Evolutionary conservation across 2,113 vertebrate species (phyloP).

Genomic region (Macheiramphus alcinus): DNA sequence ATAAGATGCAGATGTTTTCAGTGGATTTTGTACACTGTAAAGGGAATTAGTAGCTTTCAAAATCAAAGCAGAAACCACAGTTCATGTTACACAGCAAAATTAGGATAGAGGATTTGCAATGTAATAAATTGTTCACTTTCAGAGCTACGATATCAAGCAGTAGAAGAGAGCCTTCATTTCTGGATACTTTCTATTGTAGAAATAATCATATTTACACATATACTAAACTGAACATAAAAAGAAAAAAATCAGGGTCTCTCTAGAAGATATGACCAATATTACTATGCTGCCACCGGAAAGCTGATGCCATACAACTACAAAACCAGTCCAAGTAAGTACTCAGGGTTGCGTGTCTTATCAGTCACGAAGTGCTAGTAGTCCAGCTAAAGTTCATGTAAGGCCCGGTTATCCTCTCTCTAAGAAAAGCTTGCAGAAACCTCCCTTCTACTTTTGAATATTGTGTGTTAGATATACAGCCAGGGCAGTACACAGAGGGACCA

Average conservation of each 20-base stretch:
- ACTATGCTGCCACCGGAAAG: background rate
- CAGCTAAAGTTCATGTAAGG: background rate
- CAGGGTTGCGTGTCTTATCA: background rate
- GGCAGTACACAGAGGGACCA: background rate
- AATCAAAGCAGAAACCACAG: background rate
- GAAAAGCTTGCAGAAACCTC: background rate
- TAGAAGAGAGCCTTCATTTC: background rate
- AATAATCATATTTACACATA: background rate
- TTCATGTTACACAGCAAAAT: background rate
- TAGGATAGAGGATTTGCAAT: background rate
- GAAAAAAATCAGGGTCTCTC: background rate
- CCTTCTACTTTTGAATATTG: background rate
- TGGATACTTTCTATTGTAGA: background rate
- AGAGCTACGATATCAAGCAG: background rate
- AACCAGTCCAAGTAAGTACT: background rate
- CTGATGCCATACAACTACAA: background rate
- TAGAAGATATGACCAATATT: background rate
- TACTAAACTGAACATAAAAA: background rate
- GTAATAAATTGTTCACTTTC: background rate
- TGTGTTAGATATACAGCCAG: background rate
- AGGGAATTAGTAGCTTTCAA: background rate
- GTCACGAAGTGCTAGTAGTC: background rate
- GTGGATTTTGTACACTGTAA: background rate
- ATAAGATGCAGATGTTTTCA: background rate
- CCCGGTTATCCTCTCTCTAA: background rate